Base-by-base conservation (phyloP, 2,113 vertebrate species). In the Grammomys surdaster region DNA sequence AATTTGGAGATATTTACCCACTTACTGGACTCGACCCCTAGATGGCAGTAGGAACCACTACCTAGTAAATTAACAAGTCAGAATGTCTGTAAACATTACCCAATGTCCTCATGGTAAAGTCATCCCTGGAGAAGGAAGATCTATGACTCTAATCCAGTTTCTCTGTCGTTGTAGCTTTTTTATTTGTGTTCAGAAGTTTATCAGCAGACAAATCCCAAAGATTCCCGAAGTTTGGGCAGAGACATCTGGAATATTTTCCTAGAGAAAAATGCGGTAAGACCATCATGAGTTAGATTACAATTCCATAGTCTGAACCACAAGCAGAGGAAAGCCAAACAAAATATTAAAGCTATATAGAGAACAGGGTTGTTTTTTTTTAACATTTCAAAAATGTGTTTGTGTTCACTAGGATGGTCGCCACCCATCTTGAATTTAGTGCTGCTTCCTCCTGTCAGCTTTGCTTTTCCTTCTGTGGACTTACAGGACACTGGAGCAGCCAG, bases 161-260 rank as follows among this genome's bases (percentile, higher is more conserved):
- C 28, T 89, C 56, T 75, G 26, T 96, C 4, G 46, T 48, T 0
- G 40, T 92, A 99, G 99, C 98, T 99, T 28, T 99, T 99, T 94
- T 99, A 99, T 97, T 95, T 99, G n/a, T 99, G 99, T 1, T 97
- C 98, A 7, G 99, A 99, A 82, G 99, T 99, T 10, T 99, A 99
- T 98, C 98, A 99, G 89, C 98, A 99, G 95, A 98, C 98, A 17
- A 97, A 97, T 1, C 67, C 98, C 43, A 99, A 99, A 98, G 99
- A 99, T 3, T 99, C 99, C 40, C 99, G 99, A 1, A 90, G 85
- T 1, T 97, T 99, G 24, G 99, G 99, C 5, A 99, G 99, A 94
- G 99, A 99, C 95, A 99, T 99, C 97, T 99, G 99, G 98, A 99
- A 98, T 84, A 99, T 99, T 93, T 99, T 99, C 98, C 96, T 99